Evolutionary conservation across 2,888 invertebrate genomes (phyloP), one percentile per base, ranked within the genome.

Genomic region (Altica lythri): DNA sequence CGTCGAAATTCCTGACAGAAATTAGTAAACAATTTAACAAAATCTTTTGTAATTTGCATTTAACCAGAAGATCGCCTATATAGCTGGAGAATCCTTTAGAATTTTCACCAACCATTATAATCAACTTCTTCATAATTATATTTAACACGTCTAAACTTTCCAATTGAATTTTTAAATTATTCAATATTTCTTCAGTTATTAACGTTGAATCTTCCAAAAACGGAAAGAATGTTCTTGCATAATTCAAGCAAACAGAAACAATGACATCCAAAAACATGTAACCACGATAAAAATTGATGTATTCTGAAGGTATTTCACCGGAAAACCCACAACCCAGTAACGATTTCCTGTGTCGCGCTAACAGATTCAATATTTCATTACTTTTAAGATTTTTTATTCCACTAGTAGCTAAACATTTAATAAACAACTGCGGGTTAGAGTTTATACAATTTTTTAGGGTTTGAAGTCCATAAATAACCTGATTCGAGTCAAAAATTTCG

Each of bases 41-140:
- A 16, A 90, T 86, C 72, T 92, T 92, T 74, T 93, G 92, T 40
- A 93, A 80, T 75, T 92, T 92, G 68, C 90, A 89, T 59, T 89
- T 84, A 2, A 82, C 79, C 68, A 92, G 77, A 63, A 87, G 76
- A 74, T 90, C 90, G 9, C 84, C 84, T 57, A 89, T 86, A 71
- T 89, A 92, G 65, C 84, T 86, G 8, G 89, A 85, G 69, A 91
- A 84, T 1, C 88, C 86, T 69, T 86, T 86, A 0, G 88, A 88
- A 72, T 88, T 89, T 63, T 88, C 88, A 58, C 85, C 83, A 10
- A 90, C 88, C 48, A 91, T 85, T 19, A 82, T 81, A 46, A 87
- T 84, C 17, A 92, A 75, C 70, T 90, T 89, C 8, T 83, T 83
- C 69, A 89, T 83, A 57, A 91, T 83, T 22, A 87, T 73, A 2